phyloP scores from a whole-genome alignment of 1,140 invertebrate species.

The Protaetia brevitarsis region DNA sequence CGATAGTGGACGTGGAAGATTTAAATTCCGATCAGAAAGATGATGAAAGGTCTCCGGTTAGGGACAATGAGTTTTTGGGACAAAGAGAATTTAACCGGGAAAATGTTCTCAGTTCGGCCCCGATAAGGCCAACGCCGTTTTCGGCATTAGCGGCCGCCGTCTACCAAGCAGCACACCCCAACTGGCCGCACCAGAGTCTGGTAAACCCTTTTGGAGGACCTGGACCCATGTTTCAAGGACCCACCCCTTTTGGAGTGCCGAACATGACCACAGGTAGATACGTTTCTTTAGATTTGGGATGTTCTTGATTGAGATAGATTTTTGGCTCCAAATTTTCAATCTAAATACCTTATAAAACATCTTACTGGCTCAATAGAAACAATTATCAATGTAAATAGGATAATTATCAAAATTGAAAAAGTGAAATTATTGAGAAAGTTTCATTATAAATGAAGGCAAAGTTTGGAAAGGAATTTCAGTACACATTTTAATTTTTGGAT shows the following conservation, averaged over 20 bases:
- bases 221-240: conserved; percentile 56
- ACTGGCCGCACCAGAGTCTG: conserved; percentile 57
- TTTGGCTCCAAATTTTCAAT: no score
- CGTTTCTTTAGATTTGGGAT: no score
- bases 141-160: conserved; percentile 62
- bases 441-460: no score
- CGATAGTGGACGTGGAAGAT: conserved; percentile 67
- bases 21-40: conserved; percentile 54
- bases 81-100: conserved; percentile 39
- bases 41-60: conserved; percentile 25
- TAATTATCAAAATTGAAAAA: no score
- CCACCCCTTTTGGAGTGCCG: conserved; percentile 56
- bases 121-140: conserved; percentile 65
- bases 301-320: no score
- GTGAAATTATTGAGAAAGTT: no score
- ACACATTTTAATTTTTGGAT: no score
- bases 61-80: conserved; percentile 34
- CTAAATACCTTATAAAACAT: no score
- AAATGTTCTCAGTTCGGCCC: conserved; percentile 49
- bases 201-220: conserved; percentile 52
- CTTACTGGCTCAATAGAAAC: no score
- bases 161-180: conserved; percentile 47
- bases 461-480: no score
- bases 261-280: conserved; percentile 56
- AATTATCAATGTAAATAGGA: no score